phyloP scores from a whole-genome alignment of 2,888 invertebrate species.

The Microdon myrmicae region DNA sequence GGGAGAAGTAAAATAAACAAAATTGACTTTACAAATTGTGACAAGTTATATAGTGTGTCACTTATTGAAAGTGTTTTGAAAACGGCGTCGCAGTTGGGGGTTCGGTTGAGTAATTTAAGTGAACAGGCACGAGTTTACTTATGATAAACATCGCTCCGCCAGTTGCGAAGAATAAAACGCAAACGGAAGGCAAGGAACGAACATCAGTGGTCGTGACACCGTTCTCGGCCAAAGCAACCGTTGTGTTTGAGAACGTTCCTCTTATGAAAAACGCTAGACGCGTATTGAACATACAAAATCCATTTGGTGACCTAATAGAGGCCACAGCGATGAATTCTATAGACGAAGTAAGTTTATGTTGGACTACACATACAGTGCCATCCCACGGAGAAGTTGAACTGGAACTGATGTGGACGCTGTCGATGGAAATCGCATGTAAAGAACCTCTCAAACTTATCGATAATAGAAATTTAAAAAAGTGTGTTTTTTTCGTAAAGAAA shows the following conservation, averaged over 20 bases:
- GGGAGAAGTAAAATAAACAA: too few relatives aligned
- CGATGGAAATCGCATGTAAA: conserved; percentile 70
- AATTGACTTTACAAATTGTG: too few relatives aligned
- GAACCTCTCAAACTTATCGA: conserved; percentile 74
- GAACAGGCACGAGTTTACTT: too few relatives aligned
- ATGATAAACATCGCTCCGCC: too few relatives aligned
- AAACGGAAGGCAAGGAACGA: conserved; percentile 64
- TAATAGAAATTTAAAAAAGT: conserved; percentile 74
- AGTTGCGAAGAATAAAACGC: conserved; percentile 61
- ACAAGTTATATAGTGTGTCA: too few relatives aligned
- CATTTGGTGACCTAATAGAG: too few relatives aligned
- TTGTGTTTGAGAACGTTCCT: conserved; percentile 75
- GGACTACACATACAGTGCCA: conserved; percentile 69
- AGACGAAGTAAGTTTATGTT: conserved; percentile 70
- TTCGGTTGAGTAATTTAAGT: too few relatives aligned
- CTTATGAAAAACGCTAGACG: conserved; percentile 70
- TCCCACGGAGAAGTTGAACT: conserved; percentile 70
- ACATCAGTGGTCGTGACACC: conserved; percentile 71
- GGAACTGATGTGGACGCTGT: conserved; percentile 75
- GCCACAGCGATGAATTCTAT: too few relatives aligned
- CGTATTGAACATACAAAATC: conserved; percentile 69
- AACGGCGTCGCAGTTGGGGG: too few relatives aligned
- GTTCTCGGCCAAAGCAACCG: conserved; percentile 74
- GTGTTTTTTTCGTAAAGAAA: conserved; percentile 74
- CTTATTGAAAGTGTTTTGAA: too few relatives aligned